These are phyloP conservation scores for Tokudaia muenninki DNA, from an alignment of 2,797 vertebrate genomes.

Conservation along the genomic window DNA sequence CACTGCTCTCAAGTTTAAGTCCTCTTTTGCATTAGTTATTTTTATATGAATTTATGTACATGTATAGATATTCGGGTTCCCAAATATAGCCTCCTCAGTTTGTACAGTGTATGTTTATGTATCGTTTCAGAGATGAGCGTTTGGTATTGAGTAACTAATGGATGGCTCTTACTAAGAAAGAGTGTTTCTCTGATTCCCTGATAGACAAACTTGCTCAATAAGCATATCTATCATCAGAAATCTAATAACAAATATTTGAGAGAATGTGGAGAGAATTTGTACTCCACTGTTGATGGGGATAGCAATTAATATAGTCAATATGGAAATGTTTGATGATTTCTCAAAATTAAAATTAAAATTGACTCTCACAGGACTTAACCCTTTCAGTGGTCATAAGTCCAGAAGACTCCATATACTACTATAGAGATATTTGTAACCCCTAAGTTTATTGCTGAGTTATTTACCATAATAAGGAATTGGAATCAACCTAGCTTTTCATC, in stretches of 20 bases:
- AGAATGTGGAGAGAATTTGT: neutral
- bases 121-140: neutral
- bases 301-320: neutral
- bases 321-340: neutral
- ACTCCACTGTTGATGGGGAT: neutral
- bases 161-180: neutral
- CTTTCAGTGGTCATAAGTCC: neutral
- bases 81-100: accelerated
- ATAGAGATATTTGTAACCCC: neutral
- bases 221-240: neutral
- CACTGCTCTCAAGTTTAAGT: neutral
- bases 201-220: neutral
- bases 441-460: neutral
- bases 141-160: neutral
- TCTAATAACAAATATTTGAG: neutral
- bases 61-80: too few species aligned
- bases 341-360: neutral
- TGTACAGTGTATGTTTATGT: neutral
- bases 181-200: neutral
- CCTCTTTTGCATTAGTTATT: neutral
- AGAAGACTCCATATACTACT: neutral
- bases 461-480: neutral
- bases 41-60: neutral
- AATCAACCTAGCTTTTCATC: neutral
- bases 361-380: neutral